Evolutionary conservation across 2,113 vertebrate species (phyloP).

Genomic region (Notothenia coriiceps): DNA sequence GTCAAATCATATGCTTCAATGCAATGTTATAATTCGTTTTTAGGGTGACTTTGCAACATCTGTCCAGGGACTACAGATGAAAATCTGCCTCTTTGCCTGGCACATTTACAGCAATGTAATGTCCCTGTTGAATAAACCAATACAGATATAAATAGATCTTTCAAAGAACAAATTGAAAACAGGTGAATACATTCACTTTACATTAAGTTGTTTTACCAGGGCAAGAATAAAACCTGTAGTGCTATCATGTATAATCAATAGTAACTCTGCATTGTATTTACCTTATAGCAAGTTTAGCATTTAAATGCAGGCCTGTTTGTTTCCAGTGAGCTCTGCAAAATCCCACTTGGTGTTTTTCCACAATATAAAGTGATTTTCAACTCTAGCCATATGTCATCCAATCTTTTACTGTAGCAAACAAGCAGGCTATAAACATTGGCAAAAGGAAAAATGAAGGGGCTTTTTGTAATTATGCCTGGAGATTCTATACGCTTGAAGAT

Average conservation of each 20-base stretch:
- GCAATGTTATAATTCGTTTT: no score
- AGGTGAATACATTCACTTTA: neutral
- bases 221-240: conserved; percentile 10
- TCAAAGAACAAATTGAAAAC: neutral
- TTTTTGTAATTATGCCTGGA: conserved; percentile 73
- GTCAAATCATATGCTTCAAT: neutral
- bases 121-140: no score
- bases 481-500: conserved; percentile 67
- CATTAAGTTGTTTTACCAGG: conserved; percentile 4
- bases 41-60: no score
- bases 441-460: conserved; percentile 71
- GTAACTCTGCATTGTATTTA: conserved; percentile 1
- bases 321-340: conserved; percentile 3
- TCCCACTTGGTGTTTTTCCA: conserved; percentile 36
- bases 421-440: conserved; percentile 58
- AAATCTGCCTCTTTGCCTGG: no score
- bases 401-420: conserved; percentile 60
- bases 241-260: conserved; percentile 14
- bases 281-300: conserved; percentile 4
- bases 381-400: conserved; percentile 55
- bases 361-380: conserved; percentile 40
- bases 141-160: neutral
- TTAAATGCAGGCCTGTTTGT: neutral
- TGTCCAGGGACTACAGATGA: no score
- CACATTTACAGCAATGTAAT: no score